Base-by-base conservation (phyloP, 2,113 vertebrate genomes). In the Rynchops niger region DNA sequence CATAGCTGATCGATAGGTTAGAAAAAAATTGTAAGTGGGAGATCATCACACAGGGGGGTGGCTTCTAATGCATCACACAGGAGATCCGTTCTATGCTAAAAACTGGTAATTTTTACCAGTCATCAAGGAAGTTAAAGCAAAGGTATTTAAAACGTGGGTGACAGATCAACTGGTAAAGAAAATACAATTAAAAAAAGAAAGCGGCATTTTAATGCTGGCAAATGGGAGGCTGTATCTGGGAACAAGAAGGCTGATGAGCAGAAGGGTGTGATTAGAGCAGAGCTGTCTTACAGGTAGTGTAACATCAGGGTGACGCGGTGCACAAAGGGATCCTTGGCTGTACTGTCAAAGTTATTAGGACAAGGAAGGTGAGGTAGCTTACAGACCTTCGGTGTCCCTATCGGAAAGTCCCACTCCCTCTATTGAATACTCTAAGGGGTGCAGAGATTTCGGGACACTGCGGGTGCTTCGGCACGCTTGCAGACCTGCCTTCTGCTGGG, bases 401-500 rank as follows among this genome's bases (percentile, higher is more conserved):
- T n/a, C 59, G 56, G 79, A 55, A 88, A 77, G 69, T 56, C 8
- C 11, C 43, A 36, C 29, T 63, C 32, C 3, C 9, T 65, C 5
- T 56, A 0, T 2, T 71, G 69, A 58, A 40, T 58, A 45, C 14
- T 4, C 0, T 7, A 32, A 62, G 59, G 43, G 43, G 15, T 70
- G 80, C 53, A 58, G 86, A 70, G 72, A 40, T 77, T 30, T n/a
- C 26, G 55, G 61, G 78, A 5, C 21, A 3, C 40, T 22, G 5
- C 2, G 20, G 32, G 11, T 86, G 67, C 45, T 49, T 21, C 2
- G 3, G 79, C 53, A 42, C 0, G 0, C 53, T 67, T 63, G 27
- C 72, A 86, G 58, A 59, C 71, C 55, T 88, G 49, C 73, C 77
- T 40, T 32, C 69, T 87, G 87, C 45, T 82, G 56, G 53, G 38